Conservation (phyloP, 2,113 vertebrate species). For the Antechinus stuartii region DNA sequence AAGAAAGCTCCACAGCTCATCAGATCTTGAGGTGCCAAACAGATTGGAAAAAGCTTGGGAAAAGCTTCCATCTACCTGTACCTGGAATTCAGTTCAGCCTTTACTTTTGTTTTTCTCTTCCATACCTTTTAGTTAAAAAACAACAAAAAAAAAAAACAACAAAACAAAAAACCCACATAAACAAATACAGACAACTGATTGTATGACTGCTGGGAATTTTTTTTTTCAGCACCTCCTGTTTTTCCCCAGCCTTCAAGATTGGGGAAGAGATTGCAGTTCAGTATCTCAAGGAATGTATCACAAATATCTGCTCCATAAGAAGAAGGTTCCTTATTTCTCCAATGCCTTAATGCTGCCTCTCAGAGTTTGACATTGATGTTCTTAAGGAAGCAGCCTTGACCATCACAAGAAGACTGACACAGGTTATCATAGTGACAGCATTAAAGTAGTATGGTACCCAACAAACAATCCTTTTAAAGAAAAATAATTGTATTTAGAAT, state of each 20-base stretch:
- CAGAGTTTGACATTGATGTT: conserved; percentile 64
- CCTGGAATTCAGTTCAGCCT: conserved; percentile 72
- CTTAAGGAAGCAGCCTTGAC: conserved; percentile 35
- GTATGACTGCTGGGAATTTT: conserved; percentile 80
- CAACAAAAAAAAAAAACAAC: conserved; percentile 24
- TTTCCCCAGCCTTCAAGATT: conserved; percentile 62
- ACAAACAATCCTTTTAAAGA: neutral
- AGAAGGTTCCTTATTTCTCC: conserved; percentile 64
- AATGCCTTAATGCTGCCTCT: conserved; percentile 74
- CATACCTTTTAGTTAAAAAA: conserved; percentile 13
- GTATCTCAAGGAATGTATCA: conserved; percentile 73
- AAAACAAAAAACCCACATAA: conserved; percentile 68
- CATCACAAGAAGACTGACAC: conserved; percentile 66
- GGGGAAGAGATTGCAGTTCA: conserved; percentile 66
- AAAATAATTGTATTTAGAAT: conserved; percentile 38
- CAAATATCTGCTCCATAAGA: conserved; percentile 67
- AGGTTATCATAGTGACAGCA: conserved; percentile 60
- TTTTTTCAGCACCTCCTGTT: conserved; percentile 28
- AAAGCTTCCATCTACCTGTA: conserved; percentile 55
- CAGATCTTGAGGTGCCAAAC: conserved; percentile 72
- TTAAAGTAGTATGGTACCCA: conserved; percentile 71
- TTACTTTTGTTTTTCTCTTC: conserved; percentile 42
- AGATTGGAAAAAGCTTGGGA: conserved; percentile 58
- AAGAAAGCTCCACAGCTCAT: conserved; percentile 60
- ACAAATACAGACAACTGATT: conserved; percentile 83